These are phyloP conservation scores for Melanotaenia maccullochi DNA, from an alignment of 2,797 vertebrate genomes.

Conservation along the genomic window DNA sequence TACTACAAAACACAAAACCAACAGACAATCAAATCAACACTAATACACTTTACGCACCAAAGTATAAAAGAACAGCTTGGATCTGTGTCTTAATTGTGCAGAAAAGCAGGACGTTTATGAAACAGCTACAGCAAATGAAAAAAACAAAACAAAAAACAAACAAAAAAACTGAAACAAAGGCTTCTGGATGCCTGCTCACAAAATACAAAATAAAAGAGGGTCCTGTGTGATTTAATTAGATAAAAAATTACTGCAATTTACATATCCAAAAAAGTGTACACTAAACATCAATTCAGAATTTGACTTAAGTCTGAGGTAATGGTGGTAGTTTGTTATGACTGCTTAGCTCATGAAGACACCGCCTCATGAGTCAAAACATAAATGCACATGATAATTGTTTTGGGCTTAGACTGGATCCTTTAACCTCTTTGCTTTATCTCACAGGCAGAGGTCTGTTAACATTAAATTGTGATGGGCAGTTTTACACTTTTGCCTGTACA, in stretches of 20 bases:
- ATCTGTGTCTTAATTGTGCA: slow-evolving; percentile 29
- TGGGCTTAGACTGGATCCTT: slow-evolving; percentile 36
- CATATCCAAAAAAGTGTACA: slow-evolving; percentile 25
- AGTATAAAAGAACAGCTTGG: slow-evolving; percentile 50
- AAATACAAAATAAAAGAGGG: slow-evolving; percentile 21
- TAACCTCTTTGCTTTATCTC: slow-evolving; percentile 54
- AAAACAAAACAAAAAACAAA: no score
- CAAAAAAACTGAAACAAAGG: slow-evolving; percentile 18
- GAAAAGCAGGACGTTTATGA: slow-evolving; percentile 30
- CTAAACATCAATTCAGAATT: slow-evolving; percentile 35
- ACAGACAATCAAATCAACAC: slow-evolving; percentile 51
- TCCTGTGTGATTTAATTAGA: slow-evolving; percentile 25
- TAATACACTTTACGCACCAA: slow-evolving; percentile 39
- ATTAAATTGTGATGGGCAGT: slow-evolving; percentile 63
- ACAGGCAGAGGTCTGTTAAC: slow-evolving; percentile 64
- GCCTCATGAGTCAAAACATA: slow-evolving; percentile 54
- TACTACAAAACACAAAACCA: slow-evolving; percentile 59
- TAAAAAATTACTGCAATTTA: slow-evolving; percentile 34
- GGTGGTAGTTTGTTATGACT: slow-evolving; percentile 53
- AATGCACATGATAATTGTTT: slow-evolving; percentile 54
- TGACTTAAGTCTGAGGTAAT: slow-evolving; percentile 70
- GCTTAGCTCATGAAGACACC: slow-evolving; percentile 38
- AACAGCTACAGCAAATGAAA: slow-evolving; percentile 25
- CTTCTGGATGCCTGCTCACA: slow-evolving; percentile 33
- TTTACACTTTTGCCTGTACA: slow-evolving; percentile 50